A percentile compares a stretch with the other conserved stretches of the same genome.
Conservation (phyloP, 2,888 invertebrate genomes). For the Lissonota sp. region DNA sequence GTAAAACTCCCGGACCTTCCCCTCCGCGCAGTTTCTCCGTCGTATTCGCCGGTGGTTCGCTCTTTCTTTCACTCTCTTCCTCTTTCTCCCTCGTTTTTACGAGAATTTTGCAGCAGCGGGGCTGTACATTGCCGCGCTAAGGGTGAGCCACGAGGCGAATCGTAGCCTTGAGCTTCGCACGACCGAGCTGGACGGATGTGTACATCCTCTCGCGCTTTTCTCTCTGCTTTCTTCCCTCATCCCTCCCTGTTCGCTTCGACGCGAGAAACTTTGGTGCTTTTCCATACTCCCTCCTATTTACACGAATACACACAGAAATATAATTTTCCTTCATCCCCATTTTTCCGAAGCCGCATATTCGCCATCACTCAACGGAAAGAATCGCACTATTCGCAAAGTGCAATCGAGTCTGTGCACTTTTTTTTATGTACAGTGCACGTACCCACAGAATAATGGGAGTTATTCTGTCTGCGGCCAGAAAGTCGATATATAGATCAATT, state of each 20-base stretch:
- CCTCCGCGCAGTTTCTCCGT: conserved; percentile 9
- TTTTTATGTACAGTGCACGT: conserved; percentile 4
- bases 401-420: conserved; percentile 48
- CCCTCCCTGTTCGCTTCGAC: background rate
- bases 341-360: background rate
- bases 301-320: background rate
- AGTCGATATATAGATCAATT: no score
- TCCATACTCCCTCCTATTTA: conserved; percentile 2
- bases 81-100: conserved; percentile 33
- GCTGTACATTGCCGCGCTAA: background rate
- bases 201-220: background rate
- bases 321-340: conserved; percentile 1
- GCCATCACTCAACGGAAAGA: conserved; percentile 1
- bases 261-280: conserved; percentile 42
- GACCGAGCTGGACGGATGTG: conserved; percentile 29
- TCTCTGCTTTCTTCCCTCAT: background rate
- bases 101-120: conserved; percentile 53
- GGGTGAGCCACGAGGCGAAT: conserved; percentile 30
- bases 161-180: conserved; percentile 32
- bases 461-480: no score
- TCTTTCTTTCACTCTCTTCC: conserved; percentile 17
- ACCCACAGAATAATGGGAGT: no score
- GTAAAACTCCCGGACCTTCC: conserved; percentile 30
- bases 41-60: conserved; percentile 30
- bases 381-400: conserved; percentile 28